Conservation (phyloP, 2,113 vertebrate species). For the Heterocephalus glaber region DNA sequence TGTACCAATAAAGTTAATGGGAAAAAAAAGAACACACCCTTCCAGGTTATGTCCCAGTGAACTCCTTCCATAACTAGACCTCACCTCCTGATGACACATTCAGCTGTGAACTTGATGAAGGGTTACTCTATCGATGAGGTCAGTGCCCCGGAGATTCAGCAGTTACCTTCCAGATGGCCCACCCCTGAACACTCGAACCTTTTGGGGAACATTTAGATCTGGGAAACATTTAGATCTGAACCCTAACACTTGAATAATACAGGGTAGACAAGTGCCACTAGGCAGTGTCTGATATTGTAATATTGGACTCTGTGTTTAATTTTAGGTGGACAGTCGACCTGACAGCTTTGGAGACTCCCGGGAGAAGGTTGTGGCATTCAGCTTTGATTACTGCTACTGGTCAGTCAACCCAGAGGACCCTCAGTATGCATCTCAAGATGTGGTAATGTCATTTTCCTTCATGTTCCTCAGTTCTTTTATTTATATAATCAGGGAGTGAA, state of each 20-base stretch:
- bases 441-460: slow-evolving; percentile 86
- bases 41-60: neutral
- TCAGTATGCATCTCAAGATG: slow-evolving; percentile 95
- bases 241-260: neutral
- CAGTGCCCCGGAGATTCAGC: neutral
- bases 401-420: slow-evolving; percentile 93
- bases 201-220: neutral
- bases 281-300: neutral
- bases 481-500: neutral
- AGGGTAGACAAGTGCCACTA: slow-evolving; percentile 12
- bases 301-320: slow-evolving; percentile 50
- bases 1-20: too few relatives aligned
- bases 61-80: neutral
- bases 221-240: neutral
- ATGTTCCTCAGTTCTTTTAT: neutral
- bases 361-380: slow-evolving; percentile 93
- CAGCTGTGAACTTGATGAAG: neutral
- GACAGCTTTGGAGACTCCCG: slow-evolving; percentile 88
- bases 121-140: too few relatives aligned
- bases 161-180: neutral
- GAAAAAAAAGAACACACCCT: neutral
- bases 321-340: slow-evolving; percentile 89
- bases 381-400: slow-evolving; percentile 99
- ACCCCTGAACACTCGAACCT: neutral
- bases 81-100: neutral